Base-by-base conservation (phyloP, 1,140 invertebrate genomes). In the Neotoxoptera formosana region DNA sequence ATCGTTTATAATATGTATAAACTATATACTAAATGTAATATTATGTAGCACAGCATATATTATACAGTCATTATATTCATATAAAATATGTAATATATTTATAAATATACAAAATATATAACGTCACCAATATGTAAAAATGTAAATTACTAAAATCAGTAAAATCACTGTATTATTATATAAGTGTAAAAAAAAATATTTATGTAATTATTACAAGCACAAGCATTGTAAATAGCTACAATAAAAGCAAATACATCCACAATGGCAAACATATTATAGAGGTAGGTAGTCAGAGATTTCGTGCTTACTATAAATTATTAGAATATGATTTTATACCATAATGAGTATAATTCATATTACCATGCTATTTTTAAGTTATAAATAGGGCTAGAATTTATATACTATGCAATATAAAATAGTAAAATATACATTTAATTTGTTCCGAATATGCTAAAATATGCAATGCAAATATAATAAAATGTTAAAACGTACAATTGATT, bases 161-260 rank as follows among this genome's bases (percentile, higher is more conserved):
- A 67, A 30, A 67, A 67, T 67, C 4, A 11, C n/a, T n/a, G n/a
- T n/a, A n/a, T 67, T 34, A 81, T 81, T 45, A 11, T 36, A 8
- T 53, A 36, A 51, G 25, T 20, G 1, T 53, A 90, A 48, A 53
- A 53, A 51, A 89, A 48, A 90, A 34, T 30, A 51, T 7, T 23
- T 60, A 34, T 20, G 20, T 56, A 53, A 47, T 67, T 67, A 30
- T 76, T 76, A 60, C 1, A 47, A 91, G 56, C 90, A 67, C n/a
- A 91, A 91, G 47, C 67, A n/a, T 20, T 91, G 23, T 48, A 76
- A 45, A 76, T n/a, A n/a, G 56, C 56, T 45, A 91, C 36, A 17
- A 51, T 51, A 53, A 89, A 89, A 53, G 20, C 30, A 23, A 89
- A 48, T 48, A 67, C 60, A 30, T 67, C 9, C 30, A 87, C 84